Percentiles rank a stretch among this genome's conserved stretches.
Evolutionary conservation across 2,797 vertebrate genomes (phyloP).

Genomic region (Eidolon dupreanum): DNA sequence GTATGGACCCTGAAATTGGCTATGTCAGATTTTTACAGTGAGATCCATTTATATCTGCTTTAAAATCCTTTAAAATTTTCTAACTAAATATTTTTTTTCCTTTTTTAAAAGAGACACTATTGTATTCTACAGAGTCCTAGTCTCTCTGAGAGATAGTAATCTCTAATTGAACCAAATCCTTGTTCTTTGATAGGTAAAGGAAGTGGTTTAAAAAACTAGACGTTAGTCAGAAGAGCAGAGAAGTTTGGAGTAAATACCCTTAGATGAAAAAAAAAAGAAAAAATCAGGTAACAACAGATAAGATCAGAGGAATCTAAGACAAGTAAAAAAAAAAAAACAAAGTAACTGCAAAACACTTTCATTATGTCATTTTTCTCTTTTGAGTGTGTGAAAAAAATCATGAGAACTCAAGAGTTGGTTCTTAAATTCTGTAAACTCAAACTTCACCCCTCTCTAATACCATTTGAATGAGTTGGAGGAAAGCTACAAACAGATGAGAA

Average conservation of each 20-base stretch:
- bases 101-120: neutral
- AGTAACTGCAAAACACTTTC: neutral
- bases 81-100: neutral
- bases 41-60: neutral
- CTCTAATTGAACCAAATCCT: neutral
- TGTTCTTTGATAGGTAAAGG: neutral
- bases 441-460: neutral
- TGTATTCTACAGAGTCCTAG: neutral
- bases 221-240: neutral
- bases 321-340: neutral
- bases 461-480: neutral
- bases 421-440: neutral
- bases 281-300: neutral
- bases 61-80: neutral
- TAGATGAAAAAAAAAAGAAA: neutral
- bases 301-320: neutral
- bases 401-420: neutral
- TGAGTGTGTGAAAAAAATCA: neutral
- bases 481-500: neutral
- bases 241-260: neutral
- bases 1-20: neutral
- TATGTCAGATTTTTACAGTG: neutral
- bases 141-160: neutral
- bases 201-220: neutral
- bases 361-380: neutral